Percentiles rank a stretch among this genome's conserved stretches.
These are phyloP conservation scores for Dicyrtoma fusca DNA, from an alignment of 2,888 invertebrate genomes.

Conservation along the genomic window DNA sequence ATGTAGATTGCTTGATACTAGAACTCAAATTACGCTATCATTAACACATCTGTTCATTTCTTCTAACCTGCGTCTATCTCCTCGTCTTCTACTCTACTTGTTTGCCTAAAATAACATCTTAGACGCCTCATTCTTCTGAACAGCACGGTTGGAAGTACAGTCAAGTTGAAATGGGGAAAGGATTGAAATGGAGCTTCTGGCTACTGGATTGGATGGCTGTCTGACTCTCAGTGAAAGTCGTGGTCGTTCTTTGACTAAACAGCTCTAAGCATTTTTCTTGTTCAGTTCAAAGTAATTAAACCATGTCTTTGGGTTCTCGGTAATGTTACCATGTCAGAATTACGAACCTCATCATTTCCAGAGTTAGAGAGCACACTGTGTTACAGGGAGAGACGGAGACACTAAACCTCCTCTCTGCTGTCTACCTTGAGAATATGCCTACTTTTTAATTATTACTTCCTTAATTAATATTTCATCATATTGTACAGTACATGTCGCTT, in stretches of 20 bases:
- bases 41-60: slow-evolving; percentile 22
- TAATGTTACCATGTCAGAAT: too few relatives aligned
- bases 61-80: slow-evolving; percentile 3
- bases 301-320: too few relatives aligned
- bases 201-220: too few relatives aligned
- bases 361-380: not conserved
- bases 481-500: too few relatives aligned
- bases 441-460: not conserved
- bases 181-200: not conserved
- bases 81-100: not conserved
- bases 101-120: not conserved
- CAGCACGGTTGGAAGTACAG: too few relatives aligned
- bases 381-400: not conserved
- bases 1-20: not conserved
- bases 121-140: not conserved
- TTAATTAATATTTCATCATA: not conserved
- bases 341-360: too few relatives aligned
- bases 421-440: too few relatives aligned
- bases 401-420: not conserved
- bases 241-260: too few relatives aligned
- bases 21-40: slow-evolving; percentile 20
- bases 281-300: too few relatives aligned
- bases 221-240: too few relatives aligned
- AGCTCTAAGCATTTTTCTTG: too few relatives aligned
- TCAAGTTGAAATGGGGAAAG: not conserved